Evolutionary conservation across 2,113 vertebrate species (phyloP).

Genomic region (Dipodomys spectabilis): DNA sequence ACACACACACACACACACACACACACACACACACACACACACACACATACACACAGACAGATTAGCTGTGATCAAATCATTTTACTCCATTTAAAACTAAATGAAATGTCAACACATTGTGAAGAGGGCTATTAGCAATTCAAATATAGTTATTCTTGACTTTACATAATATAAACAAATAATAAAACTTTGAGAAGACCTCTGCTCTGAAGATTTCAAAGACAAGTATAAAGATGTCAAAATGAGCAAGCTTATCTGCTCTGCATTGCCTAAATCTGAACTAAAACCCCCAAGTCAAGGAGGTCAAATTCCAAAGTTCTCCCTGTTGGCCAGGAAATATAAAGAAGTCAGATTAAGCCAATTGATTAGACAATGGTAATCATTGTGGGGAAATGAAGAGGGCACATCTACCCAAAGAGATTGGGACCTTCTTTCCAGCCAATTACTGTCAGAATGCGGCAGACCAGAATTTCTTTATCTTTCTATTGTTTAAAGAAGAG

Average conservation of each 20-base stretch:
- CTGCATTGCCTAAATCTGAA: conserved; percentile 26
- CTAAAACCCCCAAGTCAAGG: background rate
- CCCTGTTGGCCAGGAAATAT: background rate
- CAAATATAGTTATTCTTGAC: conserved; percentile 60
- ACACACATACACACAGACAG: conserved; percentile 55
- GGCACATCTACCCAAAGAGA: background rate
- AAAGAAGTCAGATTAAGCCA: background rate
- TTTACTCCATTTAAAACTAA: conserved; percentile 69
- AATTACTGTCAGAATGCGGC: background rate
- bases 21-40: conserved; percentile 44
- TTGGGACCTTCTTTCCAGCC: background rate
- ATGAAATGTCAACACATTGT: conserved; percentile 62
- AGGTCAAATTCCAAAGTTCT: background rate
- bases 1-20: conserved; percentile 54
- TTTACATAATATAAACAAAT: conserved; percentile 56
- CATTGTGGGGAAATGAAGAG: background rate
- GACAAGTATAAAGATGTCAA: background rate
- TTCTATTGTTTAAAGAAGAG: background rate
- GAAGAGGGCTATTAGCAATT: conserved; percentile 64
- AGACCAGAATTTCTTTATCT: background rate
- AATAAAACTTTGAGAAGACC: conserved; percentile 63
- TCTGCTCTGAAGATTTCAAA: conserved; percentile 26
- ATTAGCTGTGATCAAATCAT: conserved; percentile 62
- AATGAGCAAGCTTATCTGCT: background rate
- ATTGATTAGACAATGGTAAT: fast-evolving